Conservation (phyloP, 2,113 vertebrate species). For the Erpornis zantholeuca region DNA sequence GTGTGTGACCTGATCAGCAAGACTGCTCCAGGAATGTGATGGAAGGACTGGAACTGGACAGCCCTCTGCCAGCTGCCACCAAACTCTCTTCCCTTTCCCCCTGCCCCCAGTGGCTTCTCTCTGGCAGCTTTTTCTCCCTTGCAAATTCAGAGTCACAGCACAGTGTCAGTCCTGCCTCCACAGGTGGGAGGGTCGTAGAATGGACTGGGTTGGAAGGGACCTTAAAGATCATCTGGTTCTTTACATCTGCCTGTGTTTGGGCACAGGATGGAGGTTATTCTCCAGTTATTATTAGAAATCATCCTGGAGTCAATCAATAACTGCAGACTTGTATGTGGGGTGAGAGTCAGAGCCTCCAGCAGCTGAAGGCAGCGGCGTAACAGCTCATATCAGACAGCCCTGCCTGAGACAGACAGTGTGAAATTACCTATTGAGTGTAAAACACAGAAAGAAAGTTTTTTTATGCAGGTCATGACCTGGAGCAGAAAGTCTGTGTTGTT, state of each 20-base stretch:
- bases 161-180: background rate
- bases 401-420: constrained; percentile 7
- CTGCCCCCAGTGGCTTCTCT: background rate
- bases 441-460: background rate
- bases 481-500: background rate
- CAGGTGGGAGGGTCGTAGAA: background rate
- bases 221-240: background rate
- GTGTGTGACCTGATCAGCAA: background rate
- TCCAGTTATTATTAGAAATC: background rate
- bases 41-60: background rate
- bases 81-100: background rate
- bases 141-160: background rate
- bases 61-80: too few species aligned
- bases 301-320: background rate
- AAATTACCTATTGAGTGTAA: constrained; percentile 54
- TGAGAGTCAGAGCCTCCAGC: background rate
- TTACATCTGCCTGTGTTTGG: too few species aligned
- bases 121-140: background rate
- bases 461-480: background rate
- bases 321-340: background rate
- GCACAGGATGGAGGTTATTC: background rate
- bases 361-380: background rate
- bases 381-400: background rate
- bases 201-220: background rate
- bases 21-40: background rate